phyloP scores from a whole-genome alignment of 2,113 vertebrate genomes.

The Bostrychus sinensis region DNA sequence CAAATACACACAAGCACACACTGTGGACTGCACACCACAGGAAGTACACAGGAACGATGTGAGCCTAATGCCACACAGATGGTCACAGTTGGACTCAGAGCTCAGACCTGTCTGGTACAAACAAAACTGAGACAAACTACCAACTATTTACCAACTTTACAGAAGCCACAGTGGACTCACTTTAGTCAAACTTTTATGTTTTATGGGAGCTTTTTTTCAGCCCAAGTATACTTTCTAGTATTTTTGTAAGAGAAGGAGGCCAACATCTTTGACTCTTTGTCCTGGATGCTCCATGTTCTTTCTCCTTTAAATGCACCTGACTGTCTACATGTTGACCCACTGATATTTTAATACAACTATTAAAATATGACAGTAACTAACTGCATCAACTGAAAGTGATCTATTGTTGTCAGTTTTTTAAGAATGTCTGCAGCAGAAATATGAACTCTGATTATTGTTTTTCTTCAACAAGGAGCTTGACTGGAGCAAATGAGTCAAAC shows the following conservation, averaged over 20 bases:
- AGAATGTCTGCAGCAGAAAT: background rate
- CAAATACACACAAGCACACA: conserved; percentile 1
- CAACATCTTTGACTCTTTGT: background rate
- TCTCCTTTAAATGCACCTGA: background rate
- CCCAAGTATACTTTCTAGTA: background rate
- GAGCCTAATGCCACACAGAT: conserved; percentile 26
- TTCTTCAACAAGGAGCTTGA: background rate
- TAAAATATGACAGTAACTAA: too few relatives aligned
- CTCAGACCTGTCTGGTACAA: conserved; percentile 3
- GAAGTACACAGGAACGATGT: conserved; percentile 17
- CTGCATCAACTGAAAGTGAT: background rate
- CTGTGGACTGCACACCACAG: conserved; percentile 11
- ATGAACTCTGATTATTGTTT: background rate
- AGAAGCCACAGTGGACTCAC: background rate
- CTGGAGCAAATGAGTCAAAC: background rate
- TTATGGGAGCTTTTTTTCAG: background rate
- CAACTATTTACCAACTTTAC: background rate
- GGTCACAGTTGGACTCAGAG: conserved; percentile 27
- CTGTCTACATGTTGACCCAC: background rate
- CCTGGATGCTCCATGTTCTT: too few relatives aligned
- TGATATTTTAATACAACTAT: background rate
- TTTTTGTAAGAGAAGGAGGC: background rate
- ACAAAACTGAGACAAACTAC: conserved; percentile 3
- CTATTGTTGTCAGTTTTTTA: background rate
- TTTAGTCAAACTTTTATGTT: background rate